These are phyloP conservation scores for Rhinella marina DNA, from an alignment of 2,797 vertebrate species.

Conservation along the genomic window DNA sequence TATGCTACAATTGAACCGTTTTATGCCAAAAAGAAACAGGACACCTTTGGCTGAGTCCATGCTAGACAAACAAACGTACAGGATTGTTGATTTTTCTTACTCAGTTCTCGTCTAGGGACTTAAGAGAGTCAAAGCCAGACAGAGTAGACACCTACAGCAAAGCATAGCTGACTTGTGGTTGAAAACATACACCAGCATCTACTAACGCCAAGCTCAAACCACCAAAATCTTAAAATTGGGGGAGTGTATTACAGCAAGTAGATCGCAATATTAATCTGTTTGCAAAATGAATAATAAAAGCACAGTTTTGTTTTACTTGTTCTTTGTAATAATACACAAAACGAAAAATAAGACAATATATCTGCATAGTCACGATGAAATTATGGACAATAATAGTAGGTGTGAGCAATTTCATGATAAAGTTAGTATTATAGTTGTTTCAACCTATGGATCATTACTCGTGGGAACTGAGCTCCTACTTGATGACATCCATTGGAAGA, in stretches of 20 bases:
- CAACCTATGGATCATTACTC: not conserved
- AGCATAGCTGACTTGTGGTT: conserved; percentile 37
- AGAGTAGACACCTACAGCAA: conserved; percentile 51
- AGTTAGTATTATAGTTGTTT: not conserved
- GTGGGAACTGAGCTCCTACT: not conserved
- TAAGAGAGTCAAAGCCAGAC: conserved; percentile 30
- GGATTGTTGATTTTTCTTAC: conserved; percentile 46
- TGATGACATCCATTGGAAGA: not conserved
- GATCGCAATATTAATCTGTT: not conserved
- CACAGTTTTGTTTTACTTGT: not conserved
- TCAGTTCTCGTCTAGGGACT: conserved; percentile 16
- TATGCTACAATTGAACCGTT: conserved; percentile 66
- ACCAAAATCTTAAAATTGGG: not conserved
- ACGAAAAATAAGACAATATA: not conserved
- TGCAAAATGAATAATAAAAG: not conserved
- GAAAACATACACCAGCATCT: conserved; percentile 24
- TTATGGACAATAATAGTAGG: not conserved
- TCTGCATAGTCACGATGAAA: not conserved
- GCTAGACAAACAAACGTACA: conserved; percentile 54
- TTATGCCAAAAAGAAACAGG: conserved; percentile 68
- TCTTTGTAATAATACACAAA: not conserved
- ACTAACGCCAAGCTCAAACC: conserved; percentile 41
- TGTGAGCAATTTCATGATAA: not conserved
- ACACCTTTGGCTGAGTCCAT: conserved; percentile 64
- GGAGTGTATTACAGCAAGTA: not conserved